Base-by-base conservation (phyloP, 2,113 vertebrate species). In the Erpornis zantholeuca region DNA sequence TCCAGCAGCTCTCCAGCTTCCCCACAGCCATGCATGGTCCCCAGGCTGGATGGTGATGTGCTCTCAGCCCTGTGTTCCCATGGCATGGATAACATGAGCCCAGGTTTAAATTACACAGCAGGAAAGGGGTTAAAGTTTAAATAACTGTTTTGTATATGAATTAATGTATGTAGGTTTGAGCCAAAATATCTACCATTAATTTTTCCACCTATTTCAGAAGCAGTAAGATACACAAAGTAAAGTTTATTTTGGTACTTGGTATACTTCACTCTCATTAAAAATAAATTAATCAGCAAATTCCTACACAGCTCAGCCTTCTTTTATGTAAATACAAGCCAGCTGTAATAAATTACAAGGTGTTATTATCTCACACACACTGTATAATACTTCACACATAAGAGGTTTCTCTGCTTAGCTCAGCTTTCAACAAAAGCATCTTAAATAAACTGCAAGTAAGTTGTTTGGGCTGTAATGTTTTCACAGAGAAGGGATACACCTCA, bases 221-320 rank as follows among this genome's bases (percentile, higher is more conserved):
- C 96, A 98, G 98, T 97, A 98, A 98, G 98, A 97, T 98, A 98
- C 96, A 98, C 98, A 98, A 93, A 97, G 97, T 96, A 97, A 98
- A 98, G 98, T 98, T 98, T 98, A 98, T 98, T 98, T 98, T 98
- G 98, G 97, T 97, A 82, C 97, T 95, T 84, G 80, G 97, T 97
- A 97, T 98, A 98, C 98, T 98, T 98, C 97, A 97, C 97, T 98
- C 98, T 97, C 98, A 98, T 98, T 98, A 98, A 98, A 98, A 98
- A 98, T 98, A 98, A 98, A 98, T 98, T 98, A 98, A 98, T 98
- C 98, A 98, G 98, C 98, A 98, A 98, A 98, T 98, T 98, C 98
- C 97, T 98, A 95, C 97, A 97, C 97, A 97, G 97, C 97, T 98
- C 97, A 97, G 97, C 96, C 97, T 97, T 98, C 97, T 98, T 98